Conservation (phyloP, 2,888 invertebrate genomes). For the Thysanoteuthis rhombus region DNA sequence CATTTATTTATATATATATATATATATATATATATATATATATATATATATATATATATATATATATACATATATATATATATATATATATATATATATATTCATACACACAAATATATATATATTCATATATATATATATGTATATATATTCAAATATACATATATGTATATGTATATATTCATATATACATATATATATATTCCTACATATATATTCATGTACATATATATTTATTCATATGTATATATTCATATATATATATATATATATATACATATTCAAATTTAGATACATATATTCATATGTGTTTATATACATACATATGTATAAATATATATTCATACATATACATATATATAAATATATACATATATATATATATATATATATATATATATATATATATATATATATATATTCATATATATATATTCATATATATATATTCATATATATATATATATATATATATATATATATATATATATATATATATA, state of each 20-base stretch:
- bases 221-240: no score
- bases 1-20: no score
- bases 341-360: background rate
- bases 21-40: no score
- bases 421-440: background rate
- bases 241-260: background rate
- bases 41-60: no score
- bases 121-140: no score
- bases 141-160: no score
- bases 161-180: no score
- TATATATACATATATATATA: no score
- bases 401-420: background rate
- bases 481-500: conserved; percentile 1
- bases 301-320: background rate
- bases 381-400: conserved; percentile 26
- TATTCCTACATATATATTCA: no score
- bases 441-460: background rate
- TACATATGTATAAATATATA: background rate
- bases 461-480: background rate
- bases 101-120: no score
- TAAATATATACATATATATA: background rate
- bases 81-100: no score
- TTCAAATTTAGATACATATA: background rate
- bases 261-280: background rate
- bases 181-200: no score